These are phyloP conservation scores for Aethes cnicana DNA, from an alignment of 2,888 invertebrate genomes.

Conservation along the genomic window DNA sequence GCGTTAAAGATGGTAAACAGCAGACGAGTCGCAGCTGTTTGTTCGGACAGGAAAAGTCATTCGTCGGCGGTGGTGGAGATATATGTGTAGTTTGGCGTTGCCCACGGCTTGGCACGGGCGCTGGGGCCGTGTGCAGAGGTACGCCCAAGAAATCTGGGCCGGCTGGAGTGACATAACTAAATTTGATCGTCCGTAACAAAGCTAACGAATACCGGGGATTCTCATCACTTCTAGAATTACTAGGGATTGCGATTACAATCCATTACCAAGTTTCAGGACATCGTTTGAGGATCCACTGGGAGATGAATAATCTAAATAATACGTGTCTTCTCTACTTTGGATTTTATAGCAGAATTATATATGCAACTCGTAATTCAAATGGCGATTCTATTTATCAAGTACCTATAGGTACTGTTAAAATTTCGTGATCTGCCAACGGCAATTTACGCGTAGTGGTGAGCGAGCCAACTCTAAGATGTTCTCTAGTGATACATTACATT, in stretches of 20 bases:
- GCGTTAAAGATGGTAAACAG: conserved; percentile 38
- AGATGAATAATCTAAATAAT: too few relatives aligned
- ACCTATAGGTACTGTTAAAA: too few relatives aligned
- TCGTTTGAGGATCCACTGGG: too few relatives aligned
- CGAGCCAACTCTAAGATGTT: conserved; percentile 7
- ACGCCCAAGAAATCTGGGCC: conserved; percentile 74
- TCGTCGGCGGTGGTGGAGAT: conserved; percentile 57
- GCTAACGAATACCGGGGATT: conserved; percentile 62
- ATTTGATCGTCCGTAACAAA: conserved; percentile 75
- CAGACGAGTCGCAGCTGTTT: conserved; percentile 51
- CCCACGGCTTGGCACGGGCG: conserved; percentile 68
- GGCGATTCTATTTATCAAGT: too few relatives aligned
- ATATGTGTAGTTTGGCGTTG: conserved; percentile 60
- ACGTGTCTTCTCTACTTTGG: too few relatives aligned
- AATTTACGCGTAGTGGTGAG: background rate
- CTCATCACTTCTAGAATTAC: conserved; percentile 42
- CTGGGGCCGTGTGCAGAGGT: conserved; percentile 79
- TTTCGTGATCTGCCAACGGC: conserved; percentile 39
- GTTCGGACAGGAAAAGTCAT: conserved; percentile 62
- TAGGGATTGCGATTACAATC: too few relatives aligned
- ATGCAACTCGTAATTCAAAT: too few relatives aligned
- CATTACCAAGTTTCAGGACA: too few relatives aligned
- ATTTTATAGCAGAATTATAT: too few relatives aligned
- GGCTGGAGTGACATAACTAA: conserved; percentile 81
- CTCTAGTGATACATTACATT: conserved; percentile 2